phyloP scores from a whole-genome alignment of 2,888 invertebrate species.

The Pediacus dermestoides region DNA sequence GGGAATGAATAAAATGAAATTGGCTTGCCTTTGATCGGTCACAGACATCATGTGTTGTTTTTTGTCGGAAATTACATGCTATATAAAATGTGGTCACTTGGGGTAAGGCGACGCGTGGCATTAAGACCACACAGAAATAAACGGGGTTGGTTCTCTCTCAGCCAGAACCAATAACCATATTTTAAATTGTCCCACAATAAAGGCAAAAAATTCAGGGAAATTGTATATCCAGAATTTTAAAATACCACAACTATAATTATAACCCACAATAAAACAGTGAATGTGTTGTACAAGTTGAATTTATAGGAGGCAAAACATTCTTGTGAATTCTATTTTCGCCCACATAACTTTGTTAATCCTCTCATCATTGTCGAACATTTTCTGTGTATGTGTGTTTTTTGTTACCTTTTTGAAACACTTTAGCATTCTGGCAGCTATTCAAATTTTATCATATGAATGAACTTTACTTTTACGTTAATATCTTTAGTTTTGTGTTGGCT shows the following conservation, averaged over 20 bases:
- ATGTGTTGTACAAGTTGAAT: constrained; percentile 1
- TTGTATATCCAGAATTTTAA: too few species aligned
- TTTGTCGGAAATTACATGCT: neutral
- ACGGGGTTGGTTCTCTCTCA: too few species aligned
- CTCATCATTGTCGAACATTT: constrained; percentile 33
- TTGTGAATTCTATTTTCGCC: constrained; percentile 30
- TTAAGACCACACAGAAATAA: too few species aligned
- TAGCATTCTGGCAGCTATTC: constrained; percentile 37
- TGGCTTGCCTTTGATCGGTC: constrained; percentile 2
- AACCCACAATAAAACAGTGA: neutral
- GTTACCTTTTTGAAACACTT: constrained; percentile 22
- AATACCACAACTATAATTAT: too few species aligned
- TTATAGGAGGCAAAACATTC: constrained; percentile 23
- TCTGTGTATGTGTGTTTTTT: constrained; percentile 22
- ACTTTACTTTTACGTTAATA: constrained; percentile 27
- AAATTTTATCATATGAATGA: constrained; percentile 40
- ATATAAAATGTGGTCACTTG: neutral
- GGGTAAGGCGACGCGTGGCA: neutral
- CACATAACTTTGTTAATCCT: constrained; percentile 31
- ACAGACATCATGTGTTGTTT: constrained; percentile 1
- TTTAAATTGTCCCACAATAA: too few species aligned
- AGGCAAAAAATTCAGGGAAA: too few species aligned
- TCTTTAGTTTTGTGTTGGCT: neutral
- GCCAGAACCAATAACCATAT: too few species aligned
- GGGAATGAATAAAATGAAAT: neutral